Evolutionary conservation across 2,888 invertebrate species (phyloP), one percentile per base, ranked within the genome.

Genomic region (Blomia tropicalis): DNA sequence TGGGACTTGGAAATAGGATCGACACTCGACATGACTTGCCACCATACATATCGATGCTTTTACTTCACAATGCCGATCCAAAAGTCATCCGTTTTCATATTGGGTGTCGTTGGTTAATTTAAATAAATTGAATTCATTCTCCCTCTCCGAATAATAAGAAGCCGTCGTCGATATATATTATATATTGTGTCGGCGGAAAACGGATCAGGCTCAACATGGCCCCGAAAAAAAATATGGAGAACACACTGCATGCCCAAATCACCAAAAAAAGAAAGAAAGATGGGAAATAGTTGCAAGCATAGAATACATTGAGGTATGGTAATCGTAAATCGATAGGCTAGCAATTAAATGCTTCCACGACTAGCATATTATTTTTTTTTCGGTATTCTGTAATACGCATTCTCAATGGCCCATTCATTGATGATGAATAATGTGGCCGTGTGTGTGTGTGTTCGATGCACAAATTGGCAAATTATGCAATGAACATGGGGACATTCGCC

Each of bases 391-490:
- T 47, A 11, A 25, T n/a, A 7, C 7, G n/a, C 22, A 47, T n/a
- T n/a, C n/a, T n/a, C n/a, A n/a, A n/a, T n/a, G n/a, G n/a, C n/a
- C n/a, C n/a, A n/a, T n/a, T n/a, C n/a, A n/a, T n/a, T n/a, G 14
- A 47, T 47, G 51, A 47, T 19, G n/a, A 47, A 47, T 47, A 47
- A n/a, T n/a, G n/a, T n/a, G n/a, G n/a, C n/a, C n/a, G n/a, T n/a
- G n/a, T n/a, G n/a, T n/a, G n/a, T n/a, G n/a, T n/a, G 51, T 47
- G 51, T 7, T 27, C 7, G 22, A 47, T 7, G 51, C 51, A 47
- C 51, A 47, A 47, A 47, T 47, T 47, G 51, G 11, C 51, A 47
- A 47, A 47, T 47, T 47, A 47, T 7, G n/a, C 51, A 47, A n/a
- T n/a, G n/a, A n/a, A n/a, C n/a, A n/a, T n/a, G n/a, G n/a, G n/a